Evolutionary conservation across 2,797 vertebrate genomes (phyloP).

Genomic region (Anableps anableps): DNA sequence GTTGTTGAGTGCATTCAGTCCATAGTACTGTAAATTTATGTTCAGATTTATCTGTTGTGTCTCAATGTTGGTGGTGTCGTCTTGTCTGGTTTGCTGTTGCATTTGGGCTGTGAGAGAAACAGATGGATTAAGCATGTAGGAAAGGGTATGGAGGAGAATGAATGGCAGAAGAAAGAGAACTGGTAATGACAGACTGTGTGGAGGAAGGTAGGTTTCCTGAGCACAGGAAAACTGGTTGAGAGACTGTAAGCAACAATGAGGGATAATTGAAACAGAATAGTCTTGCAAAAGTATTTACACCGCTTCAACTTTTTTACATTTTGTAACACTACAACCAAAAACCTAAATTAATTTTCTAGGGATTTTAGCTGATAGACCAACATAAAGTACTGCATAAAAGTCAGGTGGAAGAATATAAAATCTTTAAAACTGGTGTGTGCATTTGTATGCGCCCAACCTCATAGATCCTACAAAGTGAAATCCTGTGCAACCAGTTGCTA

Average conservation of each 20-base stretch:
- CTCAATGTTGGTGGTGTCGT: slow-evolving; percentile 29
- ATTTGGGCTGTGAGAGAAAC: slow-evolving; percentile 63
- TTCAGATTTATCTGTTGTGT: slow-evolving; percentile 11
- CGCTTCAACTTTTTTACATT: background rate
- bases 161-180: slow-evolving; percentile 22
- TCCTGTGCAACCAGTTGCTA: background rate
- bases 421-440: background rate
- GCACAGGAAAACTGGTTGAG: slow-evolving; percentile 37
- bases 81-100: slow-evolving; percentile 55
- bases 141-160: slow-evolving; percentile 8
- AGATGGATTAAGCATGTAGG: slow-evolving; percentile 54
- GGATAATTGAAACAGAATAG: slow-evolving; percentile 4
- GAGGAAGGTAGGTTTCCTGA: slow-evolving; percentile 57
- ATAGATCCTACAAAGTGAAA: background rate
- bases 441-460: background rate
- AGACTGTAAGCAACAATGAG: slow-evolving; percentile 20
- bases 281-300: background rate
- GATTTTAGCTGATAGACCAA: background rate
- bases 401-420: background rate
- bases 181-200: slow-evolving; percentile 59
- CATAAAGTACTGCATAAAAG: background rate
- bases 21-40: slow-evolving; percentile 8
- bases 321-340: background rate
- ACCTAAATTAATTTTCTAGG: background rate
- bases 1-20: background rate